Evolutionary conservation across 2,888 invertebrate species (phyloP), one percentile per base, ranked within the genome.

Genomic region (Epicampocera succincta): DNA sequence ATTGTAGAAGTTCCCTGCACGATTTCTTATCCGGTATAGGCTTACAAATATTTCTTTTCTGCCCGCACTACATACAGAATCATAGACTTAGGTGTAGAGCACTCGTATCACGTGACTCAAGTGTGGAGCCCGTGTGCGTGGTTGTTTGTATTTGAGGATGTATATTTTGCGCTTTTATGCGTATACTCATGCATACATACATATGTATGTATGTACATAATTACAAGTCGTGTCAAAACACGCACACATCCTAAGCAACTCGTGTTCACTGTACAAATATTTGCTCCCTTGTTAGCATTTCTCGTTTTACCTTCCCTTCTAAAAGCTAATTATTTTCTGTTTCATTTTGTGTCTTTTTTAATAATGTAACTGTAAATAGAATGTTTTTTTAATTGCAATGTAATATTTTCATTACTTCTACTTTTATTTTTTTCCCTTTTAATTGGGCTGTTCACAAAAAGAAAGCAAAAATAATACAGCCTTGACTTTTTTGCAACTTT

Each of bases 321-420:
- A 42, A 58, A 52, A 68, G 66, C 79, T 73, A 79, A 79, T 79
- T 73, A 79, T 68, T 60, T 61, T 52, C 78, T 66, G 52, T 61
- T 56, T 73, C 40, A 40, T 50, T 63, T 63, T 46, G 8, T 65
- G 56, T 58, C 65, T 72, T 72, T 72, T 40, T 72, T 72, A 15
- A n/a, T 56, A 72, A 65, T 58, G 40, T 48, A 61, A 56, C 54
- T 79, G 66, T 46, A 13, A 66, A 52, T 66, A 48, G 66, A 68
- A 21, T 56, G 63, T 38, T 17, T 38, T 61, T 21, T 29, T 65
- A 46, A 9, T 58, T 48, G 11, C 42, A 17, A 17, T 66, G 60
- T 50, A 75, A 66, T 60, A 68, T 50, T 50, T 60, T 75, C 17
- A 25, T 12, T 68, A 38, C 33, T 40, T 8, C 48, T 11, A 17